Conservation (phyloP, 2,888 invertebrate species). For the Xylophagus ater region DNA sequence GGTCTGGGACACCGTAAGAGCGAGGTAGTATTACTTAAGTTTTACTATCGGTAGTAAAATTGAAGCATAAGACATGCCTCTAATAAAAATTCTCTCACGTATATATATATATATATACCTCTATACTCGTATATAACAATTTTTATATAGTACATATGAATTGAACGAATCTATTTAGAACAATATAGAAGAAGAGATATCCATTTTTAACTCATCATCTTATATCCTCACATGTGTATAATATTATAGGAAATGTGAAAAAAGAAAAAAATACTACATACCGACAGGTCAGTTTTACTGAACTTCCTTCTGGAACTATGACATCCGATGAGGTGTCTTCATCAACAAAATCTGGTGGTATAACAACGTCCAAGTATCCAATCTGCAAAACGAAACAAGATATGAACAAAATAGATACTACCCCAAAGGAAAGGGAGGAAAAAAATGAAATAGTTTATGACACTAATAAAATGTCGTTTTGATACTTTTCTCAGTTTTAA, state of each 20-base stretch:
- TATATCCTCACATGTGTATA: constrained; percentile 3
- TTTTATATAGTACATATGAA: constrained; percentile 2
- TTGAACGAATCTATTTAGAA: too few species aligned
- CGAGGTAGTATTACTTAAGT: constrained; percentile 14
- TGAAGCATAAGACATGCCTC: constrained; percentile 11
- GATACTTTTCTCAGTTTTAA: constrained; percentile 11
- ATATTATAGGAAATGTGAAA: neutral
- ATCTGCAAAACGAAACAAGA: constrained; percentile 46
- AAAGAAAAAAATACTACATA: constrained; percentile 24
- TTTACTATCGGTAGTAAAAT: constrained; percentile 17
- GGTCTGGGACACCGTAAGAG: constrained; percentile 8
- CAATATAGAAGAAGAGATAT: neutral
- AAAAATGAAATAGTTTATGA: constrained; percentile 13
- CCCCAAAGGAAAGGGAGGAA: neutral
- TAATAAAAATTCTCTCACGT: constrained; percentile 16
- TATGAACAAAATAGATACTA: constrained; percentile 3
- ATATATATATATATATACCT: constrained; percentile 8
- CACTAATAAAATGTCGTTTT: constrained; percentile 13
- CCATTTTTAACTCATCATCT: constrained; percentile 1
- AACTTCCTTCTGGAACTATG: constrained; percentile 75
- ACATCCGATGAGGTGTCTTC: constrained; percentile 85
- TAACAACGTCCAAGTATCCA: constrained; percentile 73
- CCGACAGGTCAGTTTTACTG: constrained; percentile 51
- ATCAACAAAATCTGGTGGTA: constrained; percentile 81
- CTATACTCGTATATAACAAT: constrained; percentile 7